Conservation (phyloP, 2,797 vertebrate species). For the Coluber constrictor region DNA sequence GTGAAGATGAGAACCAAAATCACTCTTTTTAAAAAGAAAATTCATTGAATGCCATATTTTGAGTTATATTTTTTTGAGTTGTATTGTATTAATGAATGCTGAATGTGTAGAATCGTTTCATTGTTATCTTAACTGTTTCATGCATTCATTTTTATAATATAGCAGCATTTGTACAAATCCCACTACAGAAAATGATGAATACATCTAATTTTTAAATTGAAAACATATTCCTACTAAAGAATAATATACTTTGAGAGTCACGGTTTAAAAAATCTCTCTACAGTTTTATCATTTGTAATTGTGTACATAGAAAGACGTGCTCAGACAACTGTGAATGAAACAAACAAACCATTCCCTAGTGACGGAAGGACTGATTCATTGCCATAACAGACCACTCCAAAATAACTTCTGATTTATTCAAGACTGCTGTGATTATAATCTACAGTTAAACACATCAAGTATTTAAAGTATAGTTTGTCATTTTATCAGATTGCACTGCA, state of each 20-base stretch:
- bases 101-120: not conserved
- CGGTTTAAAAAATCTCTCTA: not conserved
- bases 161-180: not conserved
- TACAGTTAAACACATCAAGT: not conserved
- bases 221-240: not conserved
- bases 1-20: not conserved
- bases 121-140: not conserved
- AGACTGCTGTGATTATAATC: not conserved
- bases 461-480: not conserved
- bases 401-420: not conserved
- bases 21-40: not conserved
- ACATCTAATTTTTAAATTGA: not conserved
- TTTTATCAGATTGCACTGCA: not conserved
- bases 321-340: constrained; percentile 23
- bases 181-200: not conserved
- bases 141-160: not conserved
- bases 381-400: not conserved
- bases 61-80: not conserved
- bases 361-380: not conserved
- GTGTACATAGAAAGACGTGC: constrained; percentile 4
- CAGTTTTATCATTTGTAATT: not conserved
- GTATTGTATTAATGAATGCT: not conserved
- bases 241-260: not conserved
- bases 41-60: not conserved
- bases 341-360: constrained; percentile 26